Conservation (phyloP, 2,113 vertebrate genomes). For the Leptobrachium leishanense region DNA sequence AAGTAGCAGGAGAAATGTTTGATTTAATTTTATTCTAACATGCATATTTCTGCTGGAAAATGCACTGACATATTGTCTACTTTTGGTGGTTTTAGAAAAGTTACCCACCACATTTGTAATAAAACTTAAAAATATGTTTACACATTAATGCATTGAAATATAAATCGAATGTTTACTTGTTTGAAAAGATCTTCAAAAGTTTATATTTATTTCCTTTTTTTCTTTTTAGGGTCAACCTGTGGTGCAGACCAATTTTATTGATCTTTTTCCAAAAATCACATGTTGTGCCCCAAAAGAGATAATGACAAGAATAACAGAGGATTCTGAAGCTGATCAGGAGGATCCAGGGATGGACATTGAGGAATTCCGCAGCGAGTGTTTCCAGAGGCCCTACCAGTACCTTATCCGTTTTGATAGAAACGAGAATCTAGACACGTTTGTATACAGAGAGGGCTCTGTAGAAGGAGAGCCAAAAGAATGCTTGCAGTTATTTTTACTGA, state of each 20-base stretch:
- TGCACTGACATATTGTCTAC: too few relatives aligned
- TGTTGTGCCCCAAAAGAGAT: slow-evolving; percentile 89
- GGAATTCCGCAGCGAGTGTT: slow-evolving; percentile 79
- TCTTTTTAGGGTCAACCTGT: slow-evolving; percentile 42
- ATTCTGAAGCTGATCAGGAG: slow-evolving; percentile 7
- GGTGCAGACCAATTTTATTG: slow-evolving; percentile 67
- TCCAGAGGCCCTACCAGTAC: slow-evolving; percentile 93
- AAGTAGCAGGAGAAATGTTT: too few relatives aligned
- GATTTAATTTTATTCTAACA: too few relatives aligned
- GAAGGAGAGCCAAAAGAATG: slow-evolving; percentile 81
- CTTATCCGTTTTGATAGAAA: slow-evolving; percentile 72
- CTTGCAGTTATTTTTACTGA: slow-evolving; percentile 81
- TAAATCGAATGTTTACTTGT: too few relatives aligned
- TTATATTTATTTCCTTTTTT: neutral
- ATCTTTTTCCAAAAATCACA: slow-evolving; percentile 84
- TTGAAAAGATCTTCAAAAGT: too few relatives aligned
- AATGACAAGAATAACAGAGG: slow-evolving; percentile 65
- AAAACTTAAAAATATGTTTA: too few relatives aligned
- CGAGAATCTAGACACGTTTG: slow-evolving; percentile 72
- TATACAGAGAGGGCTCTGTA: slow-evolving; percentile 57
- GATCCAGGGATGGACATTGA: slow-evolving; percentile 81
- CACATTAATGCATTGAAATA: too few relatives aligned
- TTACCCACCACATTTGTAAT: too few relatives aligned
- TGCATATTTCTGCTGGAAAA: too few relatives aligned
- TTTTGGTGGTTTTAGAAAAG: too few relatives aligned